A percentile compares a stretch with the other conserved stretches of the same genome.
Conservation (phyloP, 1,140 invertebrate species). For the Atta cephalotes region DNA sequence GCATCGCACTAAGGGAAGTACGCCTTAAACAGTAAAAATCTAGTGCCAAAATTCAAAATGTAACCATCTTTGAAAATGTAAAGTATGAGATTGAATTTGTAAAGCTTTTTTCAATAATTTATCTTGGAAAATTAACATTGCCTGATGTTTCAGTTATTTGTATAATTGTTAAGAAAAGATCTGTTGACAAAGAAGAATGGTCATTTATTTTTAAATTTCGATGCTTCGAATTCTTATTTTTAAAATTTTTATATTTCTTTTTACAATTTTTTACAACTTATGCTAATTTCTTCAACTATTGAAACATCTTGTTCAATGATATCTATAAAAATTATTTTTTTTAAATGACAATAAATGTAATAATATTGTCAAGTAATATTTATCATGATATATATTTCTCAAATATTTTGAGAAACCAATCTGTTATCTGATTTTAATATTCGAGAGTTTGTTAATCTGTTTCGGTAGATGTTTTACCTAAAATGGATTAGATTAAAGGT, state of each 20-base stretch:
- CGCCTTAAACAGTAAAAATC: neutral
- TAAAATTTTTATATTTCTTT: too few relatives aligned
- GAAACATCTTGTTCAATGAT: too few relatives aligned
- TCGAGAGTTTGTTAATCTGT: neutral
- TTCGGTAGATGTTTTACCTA: neutral
- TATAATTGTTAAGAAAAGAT: neutral
- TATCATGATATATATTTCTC: neutral
- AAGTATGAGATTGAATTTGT: neutral
- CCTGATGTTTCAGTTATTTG: neutral
- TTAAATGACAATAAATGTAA: too few relatives aligned
- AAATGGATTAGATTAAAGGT: too few relatives aligned
- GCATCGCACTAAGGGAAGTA: slow-evolving; percentile 4
- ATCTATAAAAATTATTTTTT: too few relatives aligned
- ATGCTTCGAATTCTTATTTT: too few relatives aligned
- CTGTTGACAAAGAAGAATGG: too few relatives aligned
- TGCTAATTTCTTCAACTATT: too few relatives aligned
- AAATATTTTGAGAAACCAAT: too few relatives aligned
- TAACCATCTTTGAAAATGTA: neutral
- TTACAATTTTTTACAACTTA: too few relatives aligned
- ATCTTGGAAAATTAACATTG: neutral
- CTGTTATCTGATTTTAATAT: neutral
- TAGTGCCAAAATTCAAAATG: too few relatives aligned
- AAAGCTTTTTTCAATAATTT: neutral
- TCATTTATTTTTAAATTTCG: too few relatives aligned
- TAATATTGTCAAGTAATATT: neutral